Evolutionary conservation across 37 sponge, comb jelly and placozoan genomes (phyloP).

Genomic region (Beroe ovata): DNA sequence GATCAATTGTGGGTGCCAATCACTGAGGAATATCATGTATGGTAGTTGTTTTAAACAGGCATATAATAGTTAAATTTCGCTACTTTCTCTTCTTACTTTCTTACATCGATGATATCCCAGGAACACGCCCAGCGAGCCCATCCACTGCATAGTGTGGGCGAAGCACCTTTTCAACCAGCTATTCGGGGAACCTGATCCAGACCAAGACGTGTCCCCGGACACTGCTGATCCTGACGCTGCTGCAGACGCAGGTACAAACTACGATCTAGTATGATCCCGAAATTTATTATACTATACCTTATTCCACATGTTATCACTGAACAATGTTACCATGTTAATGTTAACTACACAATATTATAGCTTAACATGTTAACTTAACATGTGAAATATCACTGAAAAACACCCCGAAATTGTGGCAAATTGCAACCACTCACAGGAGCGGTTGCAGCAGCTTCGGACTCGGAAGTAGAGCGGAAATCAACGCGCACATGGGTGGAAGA

Average conservation of each 20-base stretch:
- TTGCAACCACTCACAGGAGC: no score
- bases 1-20: no score
- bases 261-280: neutral
- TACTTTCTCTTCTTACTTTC: no score
- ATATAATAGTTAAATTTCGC: no score
- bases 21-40: no score
- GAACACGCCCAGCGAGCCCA: slow-evolving; percentile 98
- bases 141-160: slow-evolving; percentile 99
- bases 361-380: no score
- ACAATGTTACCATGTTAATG: no score
- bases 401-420: no score
- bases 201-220: slow-evolving; percentile 96
- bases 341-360: no score
- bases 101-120: no score
- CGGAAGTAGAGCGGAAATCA: slow-evolving; percentile 73
- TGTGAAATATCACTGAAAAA: no score
- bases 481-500: slow-evolving; percentile 87
- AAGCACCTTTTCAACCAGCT: slow-evolving; percentile 98
- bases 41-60: no score
- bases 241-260: slow-evolving; percentile 54
- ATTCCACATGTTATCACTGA: neutral
- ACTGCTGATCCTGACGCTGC: slow-evolving; percentile 78
- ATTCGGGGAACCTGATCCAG: slow-evolving; percentile 96
- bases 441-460: neutral
- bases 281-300: neutral